These are phyloP conservation scores for Epicampocera succincta DNA, from an alignment of 2,888 invertebrate species.

Conservation along the genomic window DNA sequence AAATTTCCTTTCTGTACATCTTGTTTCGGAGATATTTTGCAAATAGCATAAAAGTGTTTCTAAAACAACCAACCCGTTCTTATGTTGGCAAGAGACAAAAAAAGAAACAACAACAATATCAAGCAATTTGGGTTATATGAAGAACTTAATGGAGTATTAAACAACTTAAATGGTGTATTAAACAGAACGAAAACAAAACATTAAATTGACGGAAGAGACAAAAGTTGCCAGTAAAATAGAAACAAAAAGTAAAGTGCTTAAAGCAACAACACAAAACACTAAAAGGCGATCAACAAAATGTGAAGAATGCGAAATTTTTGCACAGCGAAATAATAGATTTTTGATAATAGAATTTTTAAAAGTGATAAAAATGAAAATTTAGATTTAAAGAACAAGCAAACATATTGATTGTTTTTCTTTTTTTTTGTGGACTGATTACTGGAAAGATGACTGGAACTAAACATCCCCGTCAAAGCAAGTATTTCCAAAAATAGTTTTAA, in stretches of 20 bases:
- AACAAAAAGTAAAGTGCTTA: background rate
- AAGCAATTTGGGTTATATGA: constrained; percentile 43
- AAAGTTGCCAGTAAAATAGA: no score
- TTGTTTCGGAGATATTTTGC: constrained; percentile 1
- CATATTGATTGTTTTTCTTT: no score
- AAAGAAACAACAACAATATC: constrained; percentile 27
- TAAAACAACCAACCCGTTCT: constrained; percentile 8
- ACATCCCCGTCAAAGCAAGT: no score
- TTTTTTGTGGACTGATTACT: no score
- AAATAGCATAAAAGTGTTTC: constrained; percentile 8
- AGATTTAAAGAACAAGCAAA: no score
- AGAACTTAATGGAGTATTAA: constrained; percentile 62
- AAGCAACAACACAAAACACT: background rate
- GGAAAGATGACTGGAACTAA: no score
- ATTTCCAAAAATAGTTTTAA: no score
- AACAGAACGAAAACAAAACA: constrained; percentile 17
- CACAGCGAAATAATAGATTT: background rate
- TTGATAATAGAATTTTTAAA: no score
- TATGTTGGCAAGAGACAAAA: constrained; percentile 32
- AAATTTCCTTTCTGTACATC: no score
- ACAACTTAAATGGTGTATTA: constrained; percentile 52
- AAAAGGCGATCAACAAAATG: constrained; percentile 3
- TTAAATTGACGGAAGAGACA: background rate
- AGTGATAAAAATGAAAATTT: no score
- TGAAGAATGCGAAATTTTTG: background rate